A percentile compares a stretch with the other conserved stretches of the same genome.
Conservation (phyloP, 2,888 invertebrate genomes). For the Desoria tigrina region DNA sequence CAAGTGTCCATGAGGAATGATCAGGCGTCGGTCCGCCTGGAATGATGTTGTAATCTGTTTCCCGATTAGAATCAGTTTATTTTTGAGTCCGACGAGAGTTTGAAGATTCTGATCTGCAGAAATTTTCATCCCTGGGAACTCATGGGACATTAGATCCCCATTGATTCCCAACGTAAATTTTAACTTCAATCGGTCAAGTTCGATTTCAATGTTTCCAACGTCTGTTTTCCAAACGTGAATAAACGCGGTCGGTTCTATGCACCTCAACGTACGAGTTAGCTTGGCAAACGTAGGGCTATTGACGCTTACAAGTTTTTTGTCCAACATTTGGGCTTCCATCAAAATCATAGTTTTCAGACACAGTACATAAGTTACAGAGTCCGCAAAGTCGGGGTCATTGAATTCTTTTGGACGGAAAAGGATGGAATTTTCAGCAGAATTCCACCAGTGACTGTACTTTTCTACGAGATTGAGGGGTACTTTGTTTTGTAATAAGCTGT, state of each 20-base stretch:
- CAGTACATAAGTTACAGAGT: not conserved
- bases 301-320: not conserved
- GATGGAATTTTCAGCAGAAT: not conserved
- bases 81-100: not conserved
- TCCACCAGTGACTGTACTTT: slow-evolving; percentile 36
- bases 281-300: not conserved
- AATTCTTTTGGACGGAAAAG: not conserved
- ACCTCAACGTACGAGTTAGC: not conserved
- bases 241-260: not conserved
- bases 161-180: not conserved
- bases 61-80: not conserved
- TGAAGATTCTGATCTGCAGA: not conserved
- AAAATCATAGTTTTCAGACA: not conserved
- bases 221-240: slow-evolving; percentile 6
- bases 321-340: not conserved
- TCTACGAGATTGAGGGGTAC: slow-evolving; percentile 13
- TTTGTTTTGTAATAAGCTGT: slow-evolving; percentile 1
- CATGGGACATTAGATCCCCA: not conserved
- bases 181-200: not conserved
- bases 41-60: no score
- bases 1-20: slow-evolving; percentile 4
- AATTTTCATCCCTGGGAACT: not conserved
- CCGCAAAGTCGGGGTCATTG: not conserved
- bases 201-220: not conserved
- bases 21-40: not conserved